Evolutionary conservation across 2,888 invertebrate species (phyloP).

Genomic region (Aproaerema taeniolella): DNA sequence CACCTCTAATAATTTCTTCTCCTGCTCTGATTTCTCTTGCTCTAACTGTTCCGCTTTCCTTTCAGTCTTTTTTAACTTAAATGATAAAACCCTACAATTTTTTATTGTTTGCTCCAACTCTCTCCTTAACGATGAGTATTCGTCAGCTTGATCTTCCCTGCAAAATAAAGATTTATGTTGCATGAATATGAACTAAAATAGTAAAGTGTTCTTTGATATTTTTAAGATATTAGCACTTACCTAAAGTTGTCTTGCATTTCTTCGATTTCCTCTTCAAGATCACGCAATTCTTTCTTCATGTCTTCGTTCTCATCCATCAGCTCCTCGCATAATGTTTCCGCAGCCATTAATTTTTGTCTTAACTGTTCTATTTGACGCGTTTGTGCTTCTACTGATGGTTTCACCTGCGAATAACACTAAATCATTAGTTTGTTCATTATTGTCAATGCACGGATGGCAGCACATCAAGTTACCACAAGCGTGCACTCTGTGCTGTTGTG

Average conservation of each 20-base stretch:
- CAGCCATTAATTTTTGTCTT: slow-evolving; percentile 89
- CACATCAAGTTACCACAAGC: too few species aligned
- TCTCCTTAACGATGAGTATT: slow-evolving; percentile 94
- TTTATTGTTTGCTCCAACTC: slow-evolving; percentile 98
- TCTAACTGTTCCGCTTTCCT: slow-evolving; percentile 91
- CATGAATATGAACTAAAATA: not conserved
- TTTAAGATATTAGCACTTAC: slow-evolving; percentile 36
- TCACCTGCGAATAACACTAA: slow-evolving; percentile 39
- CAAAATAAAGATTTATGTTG: too few species aligned
- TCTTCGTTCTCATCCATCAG: slow-evolving; percentile 97
- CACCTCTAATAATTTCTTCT: slow-evolving; percentile 80
- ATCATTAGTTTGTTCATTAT: slow-evolving; percentile 1
- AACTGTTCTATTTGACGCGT: slow-evolving; percentile 83
- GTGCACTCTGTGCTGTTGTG: too few species aligned
- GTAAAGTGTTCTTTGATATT: not conserved
- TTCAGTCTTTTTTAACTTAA: slow-evolving; percentile 97
- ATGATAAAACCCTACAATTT: slow-evolving; percentile 98
- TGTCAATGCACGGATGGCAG: too few species aligned
- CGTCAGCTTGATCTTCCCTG: slow-evolving; percentile 97
- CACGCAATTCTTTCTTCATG: slow-evolving; percentile 93
- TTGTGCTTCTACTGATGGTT: slow-evolving; percentile 75
- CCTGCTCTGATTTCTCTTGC: slow-evolving; percentile 86
- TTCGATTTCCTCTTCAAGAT: slow-evolving; percentile 98
- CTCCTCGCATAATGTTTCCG: slow-evolving; percentile 94
- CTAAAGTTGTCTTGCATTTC: slow-evolving; percentile 98